Evolutionary conservation across 2,797 vertebrate genomes (phyloP), one percentile per base, ranked within the genome.

Genomic region (Galago senegalensis): DNA sequence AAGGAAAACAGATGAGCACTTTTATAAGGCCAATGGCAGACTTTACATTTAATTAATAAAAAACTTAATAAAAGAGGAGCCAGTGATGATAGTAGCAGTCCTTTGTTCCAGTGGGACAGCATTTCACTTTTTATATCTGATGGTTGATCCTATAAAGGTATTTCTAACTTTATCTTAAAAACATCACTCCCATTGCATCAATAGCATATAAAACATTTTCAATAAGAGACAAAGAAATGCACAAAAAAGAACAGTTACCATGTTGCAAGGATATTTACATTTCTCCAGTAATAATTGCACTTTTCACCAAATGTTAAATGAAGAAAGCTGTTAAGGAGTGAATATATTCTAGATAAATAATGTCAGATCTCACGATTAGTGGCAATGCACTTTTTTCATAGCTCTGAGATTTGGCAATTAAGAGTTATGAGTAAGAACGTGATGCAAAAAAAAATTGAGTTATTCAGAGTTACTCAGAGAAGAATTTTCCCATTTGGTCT

Each of bases 41-140:
- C 90, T 98, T 98, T 97, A 96, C 53, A 90, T 97, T 96, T 98
- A 98, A 98, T 98, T 97, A 97, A 97, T 98, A 96, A 93, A 98
- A 98, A 95, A 23, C 12, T 88, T 97, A 97, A 97, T 98, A 97
- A 97, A 98, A 98, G 60, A 79, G 60, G 75, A 97, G 20, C 16
- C 34, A 73, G 63, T 87, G 65, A 96, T 94, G 94, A 92, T 79
- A 96, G 67, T 81, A 96, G 97, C 87, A 93, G 46, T 93, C 96
- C 69, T 96, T 96, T 80, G 95, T 97, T 69, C 80, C 88, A 65
- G 11, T 96, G 31, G 83, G 97, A 97, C 90, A 97, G 13, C 95
- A 97, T 97, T 97, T 96, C 96, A 95, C 86, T 94, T 98, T 98
- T 96, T 96, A 83, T 95, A 53, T 46, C 70, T 97, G 89, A 97